phyloP scores from a whole-genome alignment of 2,113 vertebrate genomes.

The Lampris megalopsis region DNA sequence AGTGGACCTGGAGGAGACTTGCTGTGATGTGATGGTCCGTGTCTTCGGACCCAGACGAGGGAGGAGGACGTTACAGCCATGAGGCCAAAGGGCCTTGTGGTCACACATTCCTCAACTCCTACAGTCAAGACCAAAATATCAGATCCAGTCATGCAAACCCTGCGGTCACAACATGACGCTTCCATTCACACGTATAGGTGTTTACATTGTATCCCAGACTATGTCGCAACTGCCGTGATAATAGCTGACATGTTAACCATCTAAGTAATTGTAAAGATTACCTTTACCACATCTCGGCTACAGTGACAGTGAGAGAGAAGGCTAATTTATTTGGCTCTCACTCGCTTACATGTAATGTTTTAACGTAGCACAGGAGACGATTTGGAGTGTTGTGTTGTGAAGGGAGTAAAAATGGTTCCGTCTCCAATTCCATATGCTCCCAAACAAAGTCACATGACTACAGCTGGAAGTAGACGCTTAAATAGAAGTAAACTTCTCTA shows the following conservation, averaged over 20 bases:
- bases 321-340: not conserved
- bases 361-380: constrained; percentile 46
- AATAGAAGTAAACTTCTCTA: constrained; percentile 29
- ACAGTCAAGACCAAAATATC: constrained; percentile 79
- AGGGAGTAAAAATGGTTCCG: constrained; percentile 30
- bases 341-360: constrained; percentile 33
- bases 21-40: constrained; percentile 67
- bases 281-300: not conserved
- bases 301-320: not conserved
- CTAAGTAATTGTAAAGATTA: constrained; percentile 10
- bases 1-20: constrained; percentile 72
- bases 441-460: constrained; percentile 71
- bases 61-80: constrained; percentile 62
- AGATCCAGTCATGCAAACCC: constrained; percentile 68
- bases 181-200: constrained; percentile 63
- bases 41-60: constrained; percentile 70
- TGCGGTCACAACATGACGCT: constrained; percentile 63
- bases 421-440: constrained; percentile 45
- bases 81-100: constrained; percentile 75
- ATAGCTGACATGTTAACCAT: constrained; percentile 15
- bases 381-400: constrained; percentile 17
- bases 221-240: constrained; percentile 14
- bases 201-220: constrained; percentile 52
- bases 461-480: constrained; percentile 9
- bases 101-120: constrained; percentile 82